phyloP scores from a whole-genome alignment of 2,113 vertebrate genomes.

The Cepphus grylle region DNA sequence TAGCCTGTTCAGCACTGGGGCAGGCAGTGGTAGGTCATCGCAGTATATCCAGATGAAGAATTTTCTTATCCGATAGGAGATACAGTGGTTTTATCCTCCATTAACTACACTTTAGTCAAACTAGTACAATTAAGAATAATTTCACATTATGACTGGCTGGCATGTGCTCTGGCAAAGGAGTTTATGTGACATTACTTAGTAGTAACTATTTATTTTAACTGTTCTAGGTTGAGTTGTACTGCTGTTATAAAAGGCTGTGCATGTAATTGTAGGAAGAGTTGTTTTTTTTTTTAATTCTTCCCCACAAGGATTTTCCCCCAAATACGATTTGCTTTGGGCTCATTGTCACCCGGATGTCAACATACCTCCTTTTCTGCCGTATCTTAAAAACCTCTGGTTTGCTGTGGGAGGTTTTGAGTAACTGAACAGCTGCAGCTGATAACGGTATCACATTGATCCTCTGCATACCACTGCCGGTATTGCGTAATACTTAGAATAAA shows the following conservation, averaged over 20 bases:
- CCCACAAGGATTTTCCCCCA: not conserved
- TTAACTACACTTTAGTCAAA: not conserved
- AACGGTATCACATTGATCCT: rapidly evolving
- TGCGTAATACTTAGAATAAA: not conserved
- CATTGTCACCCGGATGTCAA: not conserved
- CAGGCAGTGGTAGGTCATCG: not conserved
- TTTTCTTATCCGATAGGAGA: not conserved
- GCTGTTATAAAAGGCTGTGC: not conserved
- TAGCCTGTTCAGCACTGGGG: not conserved
- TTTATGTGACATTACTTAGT: not conserved
- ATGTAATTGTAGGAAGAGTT: not conserved
- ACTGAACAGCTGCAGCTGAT: not conserved
- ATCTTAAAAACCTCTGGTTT: not conserved
- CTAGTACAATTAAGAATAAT: not conserved
- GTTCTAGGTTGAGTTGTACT: not conserved
- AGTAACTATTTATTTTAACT: not conserved
- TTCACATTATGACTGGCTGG: not conserved
- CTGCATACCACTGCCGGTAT: not conserved
- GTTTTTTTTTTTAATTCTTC: not conserved
- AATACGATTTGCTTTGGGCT: not conserved
- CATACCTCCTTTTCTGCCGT: not conserved
- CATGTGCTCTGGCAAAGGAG: not conserved
- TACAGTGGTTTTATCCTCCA: not conserved
- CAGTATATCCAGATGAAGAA: not conserved
- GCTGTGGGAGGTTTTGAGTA: not conserved